Evolutionary conservation across 1,140 invertebrate genomes (phyloP).

Genomic region (Helicorthomorpha holstii): DNA sequence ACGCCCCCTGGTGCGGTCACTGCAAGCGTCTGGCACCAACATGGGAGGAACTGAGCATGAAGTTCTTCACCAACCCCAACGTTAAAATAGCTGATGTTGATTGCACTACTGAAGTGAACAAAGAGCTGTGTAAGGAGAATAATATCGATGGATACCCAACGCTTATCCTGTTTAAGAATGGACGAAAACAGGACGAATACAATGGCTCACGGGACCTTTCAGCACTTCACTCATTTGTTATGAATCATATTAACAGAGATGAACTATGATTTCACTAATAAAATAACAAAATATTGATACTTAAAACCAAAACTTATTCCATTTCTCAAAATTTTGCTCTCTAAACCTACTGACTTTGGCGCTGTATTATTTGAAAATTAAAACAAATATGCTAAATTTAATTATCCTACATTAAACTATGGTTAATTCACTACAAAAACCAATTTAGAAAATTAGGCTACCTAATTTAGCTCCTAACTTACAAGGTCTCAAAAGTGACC

Average conservation of each 20-base stretch:
- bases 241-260: conserved; percentile 35
- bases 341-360: no score
- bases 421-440: no score
- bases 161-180: conserved; percentile 45
- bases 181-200: conserved; percentile 47
- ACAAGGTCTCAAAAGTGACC: no score
- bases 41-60: conserved; percentile 49
- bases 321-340: no score
- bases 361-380: no score
- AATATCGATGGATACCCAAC: conserved; percentile 51
- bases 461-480: no score
- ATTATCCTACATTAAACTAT: no score
- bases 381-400: no score
- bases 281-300: no score
- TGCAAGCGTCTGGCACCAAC: conserved; percentile 49
- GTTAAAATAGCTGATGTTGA: conserved; percentile 51
- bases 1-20: conserved; percentile 61
- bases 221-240: conserved; percentile 44
- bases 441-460: no score
- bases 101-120: conserved; percentile 39
- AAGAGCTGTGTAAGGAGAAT: conserved; percentile 43
- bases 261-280: no score
- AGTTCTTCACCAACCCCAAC: conserved; percentile 32
- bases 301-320: no score
- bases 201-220: conserved; percentile 46